Evolutionary conservation across 2,113 vertebrate species (phyloP).

Genomic region (Clinocottus analis): DNA sequence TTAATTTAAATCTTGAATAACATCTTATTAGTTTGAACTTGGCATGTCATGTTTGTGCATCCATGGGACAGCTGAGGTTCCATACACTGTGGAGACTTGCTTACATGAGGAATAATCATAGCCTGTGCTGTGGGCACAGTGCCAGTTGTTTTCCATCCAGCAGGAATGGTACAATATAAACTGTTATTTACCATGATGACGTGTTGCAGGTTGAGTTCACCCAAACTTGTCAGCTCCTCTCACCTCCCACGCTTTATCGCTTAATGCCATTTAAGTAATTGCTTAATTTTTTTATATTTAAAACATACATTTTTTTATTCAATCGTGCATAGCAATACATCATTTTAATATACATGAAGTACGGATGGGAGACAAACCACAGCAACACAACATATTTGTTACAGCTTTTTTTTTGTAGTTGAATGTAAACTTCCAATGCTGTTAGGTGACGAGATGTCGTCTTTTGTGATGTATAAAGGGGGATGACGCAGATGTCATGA

Average conservation of each 20-base stretch:
- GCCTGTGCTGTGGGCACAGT: neutral
- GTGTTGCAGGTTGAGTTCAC: neutral
- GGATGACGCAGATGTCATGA: constrained; percentile 20
- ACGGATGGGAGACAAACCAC: neutral
- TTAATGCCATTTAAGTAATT: neutral
- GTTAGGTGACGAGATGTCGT: neutral
- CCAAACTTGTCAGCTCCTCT: constrained; percentile 4
- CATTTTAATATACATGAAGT: neutral
- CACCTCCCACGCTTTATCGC: neutral
- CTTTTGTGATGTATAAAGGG: constrained; percentile 8
- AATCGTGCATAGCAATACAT: neutral
- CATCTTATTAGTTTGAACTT: neutral
- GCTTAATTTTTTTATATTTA: neutral
- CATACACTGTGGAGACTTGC: neutral
- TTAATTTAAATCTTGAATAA: neutral
- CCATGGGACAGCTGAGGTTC: neutral
- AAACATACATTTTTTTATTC: neutral
- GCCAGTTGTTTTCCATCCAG: constrained; percentile 12
- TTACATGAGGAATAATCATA: neutral
- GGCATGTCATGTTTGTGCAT: neutral
- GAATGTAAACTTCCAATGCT: neutral
- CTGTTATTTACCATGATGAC: neutral
- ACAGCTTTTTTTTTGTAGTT: neutral
- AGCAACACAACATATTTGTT: neutral
- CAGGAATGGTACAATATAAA: neutral